Evolutionary conservation across 2,113 vertebrate genomes (phyloP).

Genomic region (Amphiprion ocellaris): DNA sequence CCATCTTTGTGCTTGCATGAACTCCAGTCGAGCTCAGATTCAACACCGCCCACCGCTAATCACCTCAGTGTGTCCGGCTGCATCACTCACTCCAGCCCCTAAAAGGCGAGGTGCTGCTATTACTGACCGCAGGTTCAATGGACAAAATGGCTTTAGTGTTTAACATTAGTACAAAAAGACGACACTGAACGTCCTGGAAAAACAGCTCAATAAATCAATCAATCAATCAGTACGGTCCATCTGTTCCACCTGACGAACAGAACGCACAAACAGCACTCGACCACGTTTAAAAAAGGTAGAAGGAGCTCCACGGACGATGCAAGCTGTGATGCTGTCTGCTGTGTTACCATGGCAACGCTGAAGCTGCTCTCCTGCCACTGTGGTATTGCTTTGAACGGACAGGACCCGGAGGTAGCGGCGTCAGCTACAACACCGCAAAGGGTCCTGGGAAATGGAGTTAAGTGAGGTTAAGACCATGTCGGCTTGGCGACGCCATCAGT

Average conservation of each 20-base stretch:
- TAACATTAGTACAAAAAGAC: constrained; percentile 41
- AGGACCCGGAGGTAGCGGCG: constrained; percentile 28
- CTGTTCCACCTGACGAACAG: constrained; percentile 26
- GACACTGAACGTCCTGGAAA: constrained; percentile 47
- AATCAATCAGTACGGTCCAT: background rate
- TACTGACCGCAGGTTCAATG: constrained; percentile 11
- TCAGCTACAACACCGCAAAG: constrained; percentile 24
- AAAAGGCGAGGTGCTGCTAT: background rate
- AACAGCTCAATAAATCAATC: constrained; percentile 51
- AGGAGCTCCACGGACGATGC: background rate
- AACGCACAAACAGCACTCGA: constrained; percentile 18
- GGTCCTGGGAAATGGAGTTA: constrained; percentile 20
- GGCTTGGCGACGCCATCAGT: background rate
- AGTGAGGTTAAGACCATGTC: constrained; percentile 18
- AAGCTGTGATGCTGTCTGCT: background rate
- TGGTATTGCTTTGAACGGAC: constrained; percentile 54
- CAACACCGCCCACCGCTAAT: background rate
- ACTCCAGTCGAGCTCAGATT: constrained; percentile 30
- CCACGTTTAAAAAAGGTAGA: background rate
- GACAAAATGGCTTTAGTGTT: constrained; percentile 45
- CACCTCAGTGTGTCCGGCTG: too few relatives aligned
- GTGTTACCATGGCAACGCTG: background rate
- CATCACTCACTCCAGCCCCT: too few relatives aligned
- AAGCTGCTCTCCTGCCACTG: background rate
- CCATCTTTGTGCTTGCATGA: constrained; percentile 6